These are phyloP conservation scores for Choristoneura rosaceana DNA, from an alignment of 2,888 invertebrate species.

Conservation along the genomic window DNA sequence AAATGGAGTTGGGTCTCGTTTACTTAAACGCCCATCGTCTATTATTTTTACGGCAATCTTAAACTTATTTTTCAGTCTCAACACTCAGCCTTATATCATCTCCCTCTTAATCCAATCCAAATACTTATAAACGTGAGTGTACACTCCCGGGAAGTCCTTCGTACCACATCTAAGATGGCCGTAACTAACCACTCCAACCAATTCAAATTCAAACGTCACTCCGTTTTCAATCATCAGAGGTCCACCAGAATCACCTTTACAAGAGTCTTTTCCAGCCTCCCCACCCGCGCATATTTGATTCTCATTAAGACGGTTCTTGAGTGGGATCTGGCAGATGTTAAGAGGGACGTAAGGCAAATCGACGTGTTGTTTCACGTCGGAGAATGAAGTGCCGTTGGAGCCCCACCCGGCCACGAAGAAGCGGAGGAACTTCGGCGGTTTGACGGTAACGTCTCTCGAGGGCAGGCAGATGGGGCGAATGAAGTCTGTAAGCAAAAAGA, in stretches of 20 bases:
- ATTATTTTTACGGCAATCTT: neutral
- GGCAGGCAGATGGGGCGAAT: slow-evolving; percentile 61
- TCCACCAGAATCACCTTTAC: slow-evolving; percentile 86
- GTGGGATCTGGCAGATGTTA: slow-evolving; percentile 41
- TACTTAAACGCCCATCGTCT: neutral
- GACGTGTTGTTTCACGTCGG: slow-evolving; percentile 54
- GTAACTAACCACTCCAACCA: slow-evolving; percentile 76
- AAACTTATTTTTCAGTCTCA: neutral
- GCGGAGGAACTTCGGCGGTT: slow-evolving; percentile 37
- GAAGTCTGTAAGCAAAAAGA: slow-evolving; percentile 55
- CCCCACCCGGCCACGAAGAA: slow-evolving; percentile 78
- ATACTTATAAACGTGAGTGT: slow-evolving; percentile 73
- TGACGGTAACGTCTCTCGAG: slow-evolving; percentile 43
- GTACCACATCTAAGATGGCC: slow-evolving; percentile 71
- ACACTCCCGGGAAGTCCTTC: slow-evolving; percentile 71
- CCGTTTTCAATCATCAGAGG: slow-evolving; percentile 74
- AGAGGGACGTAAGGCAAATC: slow-evolving; percentile 49
- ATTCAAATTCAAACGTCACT: slow-evolving; percentile 47
- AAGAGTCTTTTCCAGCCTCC: slow-evolving; percentile 69
- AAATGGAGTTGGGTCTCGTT: neutral
- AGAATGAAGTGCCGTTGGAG: slow-evolving; percentile 60
- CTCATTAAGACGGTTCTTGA: slow-evolving; percentile 29
- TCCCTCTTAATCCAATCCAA: slow-evolving; percentile 70
- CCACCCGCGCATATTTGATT: slow-evolving; percentile 54
- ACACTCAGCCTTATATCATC: slow-evolving; percentile 39